Conservation (phyloP, 2,113 vertebrate genomes). For the Gracilinanus agilis region DNA sequence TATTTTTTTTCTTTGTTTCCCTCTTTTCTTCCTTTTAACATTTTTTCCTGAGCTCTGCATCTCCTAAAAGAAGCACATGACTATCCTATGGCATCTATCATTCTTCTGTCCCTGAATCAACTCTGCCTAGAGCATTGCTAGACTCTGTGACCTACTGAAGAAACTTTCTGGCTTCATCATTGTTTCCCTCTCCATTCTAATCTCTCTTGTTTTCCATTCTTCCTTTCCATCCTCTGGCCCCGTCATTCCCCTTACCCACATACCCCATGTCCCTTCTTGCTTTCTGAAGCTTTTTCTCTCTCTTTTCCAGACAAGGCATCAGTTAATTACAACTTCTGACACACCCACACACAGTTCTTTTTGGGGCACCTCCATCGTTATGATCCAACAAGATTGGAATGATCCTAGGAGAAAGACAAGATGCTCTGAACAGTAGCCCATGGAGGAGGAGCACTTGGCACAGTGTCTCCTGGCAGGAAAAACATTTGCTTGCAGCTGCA, state of each 20-base stretch:
- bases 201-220: slow-evolving; percentile 57
- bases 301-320: slow-evolving; percentile 48
- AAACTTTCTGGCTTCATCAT: slow-evolving; percentile 61
- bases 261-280: slow-evolving; percentile 58
- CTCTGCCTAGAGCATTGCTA: slow-evolving; percentile 42
- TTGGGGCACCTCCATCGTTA: slow-evolving; percentile 31
- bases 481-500: slow-evolving; percentile 47
- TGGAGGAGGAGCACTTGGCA: slow-evolving; percentile 23
- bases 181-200: slow-evolving; percentile 63
- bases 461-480: neutral
- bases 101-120: slow-evolving; percentile 47
- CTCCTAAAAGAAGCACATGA: neutral
- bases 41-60: neutral
- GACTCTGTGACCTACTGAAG: slow-evolving; percentile 42
- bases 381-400: slow-evolving; percentile 46
- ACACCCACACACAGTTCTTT: neutral
- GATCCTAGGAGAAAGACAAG: slow-evolving; percentile 26
- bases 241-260: slow-evolving; percentile 56
- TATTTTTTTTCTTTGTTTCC: neutral
- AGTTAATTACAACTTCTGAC: slow-evolving; percentile 40
- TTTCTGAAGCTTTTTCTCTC: slow-evolving; percentile 49
- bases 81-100: neutral
- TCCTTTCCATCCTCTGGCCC: slow-evolving; percentile 44
- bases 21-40: slow-evolving; percentile 22
- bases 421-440: slow-evolving; percentile 61